phyloP scores from a whole-genome alignment of 2,888 invertebrate genomes.

The Helicoverpa assulta region DNA sequence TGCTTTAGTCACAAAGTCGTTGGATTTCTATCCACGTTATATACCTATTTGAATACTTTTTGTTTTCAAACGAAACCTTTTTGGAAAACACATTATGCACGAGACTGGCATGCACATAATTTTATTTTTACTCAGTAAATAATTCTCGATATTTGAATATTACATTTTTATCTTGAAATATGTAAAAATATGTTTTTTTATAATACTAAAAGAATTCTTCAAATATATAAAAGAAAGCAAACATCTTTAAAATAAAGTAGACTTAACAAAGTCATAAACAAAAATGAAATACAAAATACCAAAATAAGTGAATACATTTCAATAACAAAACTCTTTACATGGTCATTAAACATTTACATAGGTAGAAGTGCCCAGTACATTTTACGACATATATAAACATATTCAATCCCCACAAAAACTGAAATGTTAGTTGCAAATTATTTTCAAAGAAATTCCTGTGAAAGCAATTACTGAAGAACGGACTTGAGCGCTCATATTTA shows the following conservation, averaged over 20 bases:
- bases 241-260: background rate
- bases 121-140: no score
- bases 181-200: no score
- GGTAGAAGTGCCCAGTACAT: conserved; percentile 13
- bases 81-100: background rate
- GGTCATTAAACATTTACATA: conserved; percentile 34
- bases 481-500: conserved; percentile 27
- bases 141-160: no score
- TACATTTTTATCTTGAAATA: no score
- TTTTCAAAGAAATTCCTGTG: conserved; percentile 40
- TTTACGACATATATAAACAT: conserved; percentile 22
- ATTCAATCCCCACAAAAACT: conserved; percentile 29
- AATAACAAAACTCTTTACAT: conserved; percentile 37
- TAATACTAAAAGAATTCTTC: no score
- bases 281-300: no score
- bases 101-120: background rate
- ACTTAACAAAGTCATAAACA: no score
- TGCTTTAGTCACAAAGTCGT: no score
- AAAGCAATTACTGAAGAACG: conserved; percentile 45
- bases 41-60: conserved; percentile 5
- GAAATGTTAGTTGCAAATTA: conserved; percentile 23
- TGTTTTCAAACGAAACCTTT: background rate
- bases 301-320: conserved; percentile 25
- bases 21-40: background rate
- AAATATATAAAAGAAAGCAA: no score